A percentile compares a stretch with the other conserved stretches of the same genome.
Evolutionary conservation across 2,113 vertebrate genomes (phyloP).

Genomic region (Mesitornis unicolor): DNA sequence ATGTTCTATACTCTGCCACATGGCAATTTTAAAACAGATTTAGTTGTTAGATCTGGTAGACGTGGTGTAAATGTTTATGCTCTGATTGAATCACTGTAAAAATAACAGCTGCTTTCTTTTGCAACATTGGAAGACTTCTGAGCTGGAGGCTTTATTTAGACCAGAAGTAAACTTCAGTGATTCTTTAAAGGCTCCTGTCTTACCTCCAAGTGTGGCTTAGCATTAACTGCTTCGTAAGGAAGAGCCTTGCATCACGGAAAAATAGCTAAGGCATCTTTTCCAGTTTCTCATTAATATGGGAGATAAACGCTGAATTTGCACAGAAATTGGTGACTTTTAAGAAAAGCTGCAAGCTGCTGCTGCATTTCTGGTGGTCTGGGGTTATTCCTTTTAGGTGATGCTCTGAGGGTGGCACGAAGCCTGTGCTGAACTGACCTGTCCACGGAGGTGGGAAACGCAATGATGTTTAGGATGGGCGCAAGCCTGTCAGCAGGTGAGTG

Average conservation of each 20-base stretch:
- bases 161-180: neutral
- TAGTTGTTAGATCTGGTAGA: slow-evolving; percentile 21
- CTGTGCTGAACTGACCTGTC: neutral
- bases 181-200: neutral
- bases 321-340: neutral
- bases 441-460: neutral
- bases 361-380: neutral
- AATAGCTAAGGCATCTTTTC: accelerated
- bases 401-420: neutral
- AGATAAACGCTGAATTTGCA: neutral
- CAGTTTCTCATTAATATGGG: neutral
- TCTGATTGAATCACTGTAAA: slow-evolving; percentile 27
- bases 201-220: neutral
- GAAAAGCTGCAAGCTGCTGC: neutral
- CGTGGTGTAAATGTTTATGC: slow-evolving; percentile 29
- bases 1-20: neutral
- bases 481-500: neutral
- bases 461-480: neutral
- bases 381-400: neutral
- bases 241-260: accelerated
- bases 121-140: neutral
- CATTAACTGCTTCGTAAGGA: neutral
- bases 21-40: slow-evolving; percentile 6
- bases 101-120: slow-evolving; percentile 16
- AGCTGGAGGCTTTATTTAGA: neutral